A percentile compares a stretch with the other conserved stretches of the same genome.
Evolutionary conservation across 2,888 invertebrate species (phyloP).

Genomic region (Rotaria socialis): DNA sequence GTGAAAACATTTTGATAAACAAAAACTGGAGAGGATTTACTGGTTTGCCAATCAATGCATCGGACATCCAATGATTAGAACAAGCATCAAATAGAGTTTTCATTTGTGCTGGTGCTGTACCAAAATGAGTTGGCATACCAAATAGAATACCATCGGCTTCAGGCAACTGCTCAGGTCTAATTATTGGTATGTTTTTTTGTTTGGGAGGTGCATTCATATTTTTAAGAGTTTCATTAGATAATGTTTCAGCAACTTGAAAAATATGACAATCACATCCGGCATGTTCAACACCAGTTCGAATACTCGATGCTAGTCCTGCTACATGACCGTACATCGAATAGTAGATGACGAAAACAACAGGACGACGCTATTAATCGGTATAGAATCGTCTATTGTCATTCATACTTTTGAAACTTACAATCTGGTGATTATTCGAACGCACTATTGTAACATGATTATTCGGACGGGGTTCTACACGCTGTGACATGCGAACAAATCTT

Average conservation of each 20-base stretch:
- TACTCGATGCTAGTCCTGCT: conserved; percentile 37
- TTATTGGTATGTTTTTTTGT: conserved; percentile 37
- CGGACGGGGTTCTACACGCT: neutral
- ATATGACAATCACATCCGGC: conserved; percentile 41
- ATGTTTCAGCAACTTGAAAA: conserved; percentile 43
- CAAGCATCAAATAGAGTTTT: conserved; percentile 45
- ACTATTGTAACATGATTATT: neutral
- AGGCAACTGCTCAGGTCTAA: neutral
- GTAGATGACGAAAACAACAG: conserved; percentile 44
- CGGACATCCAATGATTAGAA: conserved; percentile 36
- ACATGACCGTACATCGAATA: conserved; percentile 47
- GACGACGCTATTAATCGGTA: neutral
- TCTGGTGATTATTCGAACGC: neutral
- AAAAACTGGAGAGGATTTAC: neutral
- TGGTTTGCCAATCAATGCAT: conserved; percentile 10
- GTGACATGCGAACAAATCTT: neutral
- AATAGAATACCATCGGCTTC: conserved; percentile 45
- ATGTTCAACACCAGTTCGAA: conserved; percentile 42
- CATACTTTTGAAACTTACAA: neutral
- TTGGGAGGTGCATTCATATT: conserved; percentile 44
- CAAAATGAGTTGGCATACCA: conserved; percentile 45
- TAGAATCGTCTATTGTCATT: neutral
- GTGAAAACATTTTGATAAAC: too few species aligned
- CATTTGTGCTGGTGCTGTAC: conserved; percentile 42
- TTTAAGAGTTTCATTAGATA: conserved; percentile 36